These are phyloP conservation scores for Sebastes variabilis DNA, from an alignment of 2,797 vertebrate species.

Conservation along the genomic window DNA sequence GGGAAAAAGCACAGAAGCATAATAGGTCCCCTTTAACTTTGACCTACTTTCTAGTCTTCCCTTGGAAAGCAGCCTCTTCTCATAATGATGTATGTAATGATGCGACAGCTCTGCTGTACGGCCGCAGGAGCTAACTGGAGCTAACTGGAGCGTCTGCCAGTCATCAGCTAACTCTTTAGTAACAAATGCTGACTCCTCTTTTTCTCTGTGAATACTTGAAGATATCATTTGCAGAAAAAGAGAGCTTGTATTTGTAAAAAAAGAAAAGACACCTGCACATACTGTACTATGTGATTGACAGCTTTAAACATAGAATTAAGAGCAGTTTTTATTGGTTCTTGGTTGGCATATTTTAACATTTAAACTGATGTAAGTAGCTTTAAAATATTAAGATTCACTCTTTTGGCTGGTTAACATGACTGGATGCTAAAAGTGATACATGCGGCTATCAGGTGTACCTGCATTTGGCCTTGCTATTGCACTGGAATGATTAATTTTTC, in stretches of 20 bases:
- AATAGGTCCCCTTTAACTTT: background rate
- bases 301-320: background rate
- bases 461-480: background rate
- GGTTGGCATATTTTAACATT: background rate
- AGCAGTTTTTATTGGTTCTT: background rate
- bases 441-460: background rate
- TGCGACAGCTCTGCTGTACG: background rate
- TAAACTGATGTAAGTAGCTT: background rate
- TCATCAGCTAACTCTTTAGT: background rate
- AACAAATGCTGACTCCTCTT: conserved; percentile 14
- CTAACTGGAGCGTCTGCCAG: background rate
- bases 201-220: background rate
- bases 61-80: background rate
- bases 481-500: background rate
- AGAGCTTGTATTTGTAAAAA: background rate
- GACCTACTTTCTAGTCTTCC: conserved; percentile 18
- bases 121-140: background rate
- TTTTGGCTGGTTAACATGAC: background rate
- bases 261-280: too few species aligned
- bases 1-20: background rate
- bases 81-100: background rate
- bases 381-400: background rate
- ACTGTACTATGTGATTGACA: background rate
- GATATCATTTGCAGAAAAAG: background rate
- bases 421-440: background rate